These are phyloP conservation scores for Aulostomus chinensis DNA, from an alignment of 2,797 vertebrate genomes.

Conservation along the genomic window DNA sequence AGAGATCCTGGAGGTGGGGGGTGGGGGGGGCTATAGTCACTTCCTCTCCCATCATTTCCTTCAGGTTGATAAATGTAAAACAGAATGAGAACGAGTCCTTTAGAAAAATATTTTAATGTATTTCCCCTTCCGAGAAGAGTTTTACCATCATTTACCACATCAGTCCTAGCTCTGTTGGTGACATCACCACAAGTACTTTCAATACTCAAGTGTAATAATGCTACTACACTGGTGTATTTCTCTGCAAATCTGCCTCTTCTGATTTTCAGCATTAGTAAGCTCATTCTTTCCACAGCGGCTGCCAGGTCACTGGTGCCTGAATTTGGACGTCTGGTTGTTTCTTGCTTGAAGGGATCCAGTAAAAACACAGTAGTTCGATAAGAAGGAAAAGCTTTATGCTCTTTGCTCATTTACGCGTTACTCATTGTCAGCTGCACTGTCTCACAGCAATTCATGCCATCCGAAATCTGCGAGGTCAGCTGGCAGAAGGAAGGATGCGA, in stretches of 20 bases:
- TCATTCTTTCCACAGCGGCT: conserved; percentile 67
- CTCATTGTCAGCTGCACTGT: background rate
- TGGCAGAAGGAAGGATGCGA: conserved; percentile 25
- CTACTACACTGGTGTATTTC: conserved; percentile 18
- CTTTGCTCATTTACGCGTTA: background rate
- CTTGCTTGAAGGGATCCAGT: conserved; percentile 20
- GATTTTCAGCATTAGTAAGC: conserved; percentile 38
- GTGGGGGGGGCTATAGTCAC: conserved; percentile 78
- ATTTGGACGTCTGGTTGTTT: conserved; percentile 36
- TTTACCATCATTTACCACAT: conserved; percentile 1
- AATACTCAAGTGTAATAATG: conserved; percentile 21
- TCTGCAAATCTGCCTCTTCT: conserved; percentile 27
- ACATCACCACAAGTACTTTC: conserved; percentile 15
- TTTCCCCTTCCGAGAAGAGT: background rate
- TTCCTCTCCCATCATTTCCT: conserved; percentile 93
- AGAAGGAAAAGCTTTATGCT: conserved; percentile 40
- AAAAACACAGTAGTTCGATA: conserved; percentile 65
- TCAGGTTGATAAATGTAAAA: conserved; percentile 76
- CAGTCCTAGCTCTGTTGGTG: conserved; percentile 12
- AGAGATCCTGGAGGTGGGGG: conserved; percentile 86
- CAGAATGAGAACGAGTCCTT: conserved; percentile 46
- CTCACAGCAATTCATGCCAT: conserved; percentile 8
- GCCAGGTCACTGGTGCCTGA: conserved; percentile 56
- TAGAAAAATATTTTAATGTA: background rate
- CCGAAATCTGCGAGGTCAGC: conserved; percentile 43